Base-by-base conservation (phyloP, 2,797 vertebrate species). In the Cryptoprocta ferox region DNA sequence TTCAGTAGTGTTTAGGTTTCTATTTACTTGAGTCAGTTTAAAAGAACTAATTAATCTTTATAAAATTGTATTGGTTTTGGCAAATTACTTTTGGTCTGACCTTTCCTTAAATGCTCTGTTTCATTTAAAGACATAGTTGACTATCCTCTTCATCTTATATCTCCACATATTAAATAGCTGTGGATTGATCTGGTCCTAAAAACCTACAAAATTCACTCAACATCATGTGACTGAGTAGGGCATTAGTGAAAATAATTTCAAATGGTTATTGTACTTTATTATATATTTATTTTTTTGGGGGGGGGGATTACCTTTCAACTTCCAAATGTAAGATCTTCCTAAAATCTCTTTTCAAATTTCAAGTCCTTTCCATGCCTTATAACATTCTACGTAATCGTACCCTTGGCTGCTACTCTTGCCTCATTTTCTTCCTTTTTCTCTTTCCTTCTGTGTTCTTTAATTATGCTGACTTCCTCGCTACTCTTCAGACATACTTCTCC, bases 11-110 rank as follows among this genome's bases (percentile, higher is more conserved):
- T 85, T 61, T 89, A 68, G 10, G 39, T 89, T 96, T 65, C 9
- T 81, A 28, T 19, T 80, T 66, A 42, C 37, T 42, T 81, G 71
- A 16, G 37, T 59, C 42, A 11, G 0, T 53, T 78, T 76, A 61
- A 96, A 96, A 42, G 3, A 95, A 76, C 13, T 19, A n/a, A 88
- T n/a, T 66, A 32, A 45, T 83, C 45, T 70, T 94, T 70, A 42
- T 26, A 90, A 93, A 95, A 48, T 61, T 61, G 0, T 63, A n/a
- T 9, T 39, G 6, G 2, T n/a, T 90, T 89, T 75, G 18, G 3
- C 5, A 76, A 94, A 37, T 48, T 71, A 16, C 21, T 71, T 85
- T 95, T 18, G 19, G 8, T 89, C 75, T 50, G n/a, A 13, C 2
- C 18, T 81, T 83, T 83, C 24, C 71, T 95, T 45, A 63, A 66